These are phyloP conservation scores for Chloroceryle inda DNA, from an alignment of 2,797 vertebrate genomes.

Conservation along the genomic window DNA sequence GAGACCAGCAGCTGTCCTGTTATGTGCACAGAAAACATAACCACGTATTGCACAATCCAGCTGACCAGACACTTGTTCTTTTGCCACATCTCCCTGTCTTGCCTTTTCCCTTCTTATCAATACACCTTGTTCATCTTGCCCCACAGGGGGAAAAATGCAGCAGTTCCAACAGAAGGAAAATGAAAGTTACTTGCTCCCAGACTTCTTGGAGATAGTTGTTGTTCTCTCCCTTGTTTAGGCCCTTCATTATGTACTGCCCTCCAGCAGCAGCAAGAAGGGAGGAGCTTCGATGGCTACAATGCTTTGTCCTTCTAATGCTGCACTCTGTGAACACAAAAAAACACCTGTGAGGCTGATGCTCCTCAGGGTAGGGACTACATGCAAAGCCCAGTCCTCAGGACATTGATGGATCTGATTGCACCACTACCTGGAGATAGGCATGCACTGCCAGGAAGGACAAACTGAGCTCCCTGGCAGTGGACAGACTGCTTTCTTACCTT, in stretches of 20 bases:
- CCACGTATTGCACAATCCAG: neutral
- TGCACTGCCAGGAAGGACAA: neutral
- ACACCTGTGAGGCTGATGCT: neutral
- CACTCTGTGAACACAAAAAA: accelerated
- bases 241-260: neutral
- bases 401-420: neutral
- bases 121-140: no score
- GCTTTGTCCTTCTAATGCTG: neutral
- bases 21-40: neutral
- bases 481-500: neutral
- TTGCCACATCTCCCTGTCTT: accelerated
- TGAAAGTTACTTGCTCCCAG: neutral
- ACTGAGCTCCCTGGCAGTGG: neutral
- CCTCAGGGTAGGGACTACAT: neutral
- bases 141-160: neutral
- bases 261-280: neutral
- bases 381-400: neutral
- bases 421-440: neutral
- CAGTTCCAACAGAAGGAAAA: neutral
- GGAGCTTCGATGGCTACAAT: neutral
- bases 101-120: neutral
- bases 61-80: neutral
- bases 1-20: neutral
- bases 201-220: neutral
- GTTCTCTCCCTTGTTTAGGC: neutral